Conservation (phyloP, 2,888 invertebrate genomes). For the Candidula unifasciata region DNA sequence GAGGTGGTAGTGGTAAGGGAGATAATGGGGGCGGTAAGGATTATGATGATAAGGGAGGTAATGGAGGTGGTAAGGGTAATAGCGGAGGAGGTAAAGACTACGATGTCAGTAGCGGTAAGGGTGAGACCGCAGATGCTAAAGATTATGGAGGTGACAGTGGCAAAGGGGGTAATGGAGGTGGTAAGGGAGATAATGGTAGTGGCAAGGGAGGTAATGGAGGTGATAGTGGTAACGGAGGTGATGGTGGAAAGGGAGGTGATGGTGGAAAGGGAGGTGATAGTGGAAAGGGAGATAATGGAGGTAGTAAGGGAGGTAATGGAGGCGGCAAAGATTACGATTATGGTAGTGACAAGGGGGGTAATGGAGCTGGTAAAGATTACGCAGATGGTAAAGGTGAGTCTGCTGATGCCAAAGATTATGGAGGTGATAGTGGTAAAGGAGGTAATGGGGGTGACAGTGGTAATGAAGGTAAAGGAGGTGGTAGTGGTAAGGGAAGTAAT, state of each 20-base stretch:
- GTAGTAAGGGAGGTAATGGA: background rate
- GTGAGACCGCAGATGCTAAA: background rate
- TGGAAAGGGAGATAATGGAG: background rate
- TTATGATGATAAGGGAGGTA: too few relatives aligned
- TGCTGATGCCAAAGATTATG: background rate
- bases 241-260: background rate
- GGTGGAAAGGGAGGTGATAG: background rate
- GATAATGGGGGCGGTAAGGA: background rate
- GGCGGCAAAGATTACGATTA: background rate
- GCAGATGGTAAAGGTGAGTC: background rate
- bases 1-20: too few relatives aligned
- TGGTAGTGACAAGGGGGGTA: background rate
- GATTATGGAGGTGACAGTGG: background rate
- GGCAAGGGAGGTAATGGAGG: background rate
- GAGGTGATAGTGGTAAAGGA: background rate
- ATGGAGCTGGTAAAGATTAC: background rate
- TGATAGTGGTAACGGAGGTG: background rate
- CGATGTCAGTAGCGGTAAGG: background rate
- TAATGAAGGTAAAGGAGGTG: background rate
- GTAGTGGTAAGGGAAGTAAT: background rate
- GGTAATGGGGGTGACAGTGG: background rate
- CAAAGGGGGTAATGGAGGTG: background rate
- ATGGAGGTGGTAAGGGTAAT: too few relatives aligned
- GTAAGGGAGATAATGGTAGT: too few relatives aligned
- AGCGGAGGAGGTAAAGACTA: background rate